Evolutionary conservation across 2,888 invertebrate species (phyloP), one percentile per base, ranked within the genome.

Genomic region (Ophioninae sp.): DNA sequence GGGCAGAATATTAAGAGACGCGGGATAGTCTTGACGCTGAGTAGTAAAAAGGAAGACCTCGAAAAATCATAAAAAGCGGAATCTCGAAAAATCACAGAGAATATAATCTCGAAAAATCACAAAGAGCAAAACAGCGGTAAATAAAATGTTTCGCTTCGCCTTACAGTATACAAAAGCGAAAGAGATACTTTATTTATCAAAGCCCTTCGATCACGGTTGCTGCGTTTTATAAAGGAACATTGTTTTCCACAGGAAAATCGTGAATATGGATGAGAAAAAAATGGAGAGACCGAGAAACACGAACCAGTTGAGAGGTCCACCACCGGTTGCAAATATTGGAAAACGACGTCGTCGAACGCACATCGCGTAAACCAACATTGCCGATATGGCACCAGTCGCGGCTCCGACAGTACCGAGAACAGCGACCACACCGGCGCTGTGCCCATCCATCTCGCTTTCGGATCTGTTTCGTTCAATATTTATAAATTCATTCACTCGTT

Each of bases 331-430:
- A 68, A 89, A 89, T 37, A 88, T 84, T 8, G 88, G 84, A 61
- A 88, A 88, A 61, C 90, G 88, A 41, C 90, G 89, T 30, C 89
- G 88, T 59, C 89, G 85, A 10, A 89, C 87, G 79, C 91, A 91
- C 73, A 91, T 88, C 20, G 90, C 88, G 80, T 91, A 91, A 2
- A 91, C 90, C 37, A 90, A 83, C 41, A 91, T 87, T 8, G 91
- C 91, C 59, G 90, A 90, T 82, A 91, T 88, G 57, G 91, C 91
- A 70, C 91, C 92, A 30, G 90, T 89, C 56, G 90, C 90, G 39
- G 91, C 91, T 61, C 91, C 92, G 44, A 90, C 88, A 76, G 90
- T 88, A 44, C 90, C 89, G 76, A 91, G 86, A 75, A 90, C 88
- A 37, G 90, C 91, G 44, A 90, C 87, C 61, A 88, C 87, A 56